Evolutionary conservation across 2,113 vertebrate species (phyloP), one percentile per base, ranked within the genome.

Genomic region (Brachypodius melanocephalos): DNA sequence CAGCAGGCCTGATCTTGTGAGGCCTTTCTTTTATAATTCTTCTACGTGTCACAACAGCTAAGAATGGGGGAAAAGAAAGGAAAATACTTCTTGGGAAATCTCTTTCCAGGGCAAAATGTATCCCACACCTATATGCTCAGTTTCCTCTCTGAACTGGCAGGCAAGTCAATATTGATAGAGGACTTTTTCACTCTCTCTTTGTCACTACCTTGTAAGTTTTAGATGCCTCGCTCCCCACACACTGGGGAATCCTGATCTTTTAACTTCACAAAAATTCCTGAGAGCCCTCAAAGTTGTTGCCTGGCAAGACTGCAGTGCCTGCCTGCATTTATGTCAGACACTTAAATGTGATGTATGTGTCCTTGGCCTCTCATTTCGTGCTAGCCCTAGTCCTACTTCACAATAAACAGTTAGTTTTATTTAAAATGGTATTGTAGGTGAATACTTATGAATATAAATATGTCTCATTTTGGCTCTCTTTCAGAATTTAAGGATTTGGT

Each of bases 341-440:
- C 19, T 87, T 32, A 49, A 36, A 58, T 0, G 0, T 40, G 36
- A 28, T 16, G 40, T 19, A 24, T 6, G 1, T 29, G 29, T 71
- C 42, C n/a, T 61, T 66, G 28, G 15, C 20, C 40, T 49, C 16
- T 68, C 32, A 59, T 88, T 81, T 81, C 2, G 0, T 24, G 32
- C 28, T n/a, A 38, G 10, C 15, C 12, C 5, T 46, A 32, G 26
- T 51, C 17, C 26, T 43, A 38, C 11, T 55, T 80, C 36, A 28
- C 10, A 69, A 61, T 6, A 5, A 78, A 5, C 10, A 25, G 40
- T 10, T 16, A 36, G 17, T 32, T 34, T 48, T 85, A 19, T 71
- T 49, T 4, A 4, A 40, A 72, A 59, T 46, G 3, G 5, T 25
- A 11, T 18, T 4, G 1, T 40, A 40, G 10, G 8, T 74, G 18